Base-by-base conservation (phyloP, 2,797 vertebrate genomes). In the Pseudomugil tenellus region DNA sequence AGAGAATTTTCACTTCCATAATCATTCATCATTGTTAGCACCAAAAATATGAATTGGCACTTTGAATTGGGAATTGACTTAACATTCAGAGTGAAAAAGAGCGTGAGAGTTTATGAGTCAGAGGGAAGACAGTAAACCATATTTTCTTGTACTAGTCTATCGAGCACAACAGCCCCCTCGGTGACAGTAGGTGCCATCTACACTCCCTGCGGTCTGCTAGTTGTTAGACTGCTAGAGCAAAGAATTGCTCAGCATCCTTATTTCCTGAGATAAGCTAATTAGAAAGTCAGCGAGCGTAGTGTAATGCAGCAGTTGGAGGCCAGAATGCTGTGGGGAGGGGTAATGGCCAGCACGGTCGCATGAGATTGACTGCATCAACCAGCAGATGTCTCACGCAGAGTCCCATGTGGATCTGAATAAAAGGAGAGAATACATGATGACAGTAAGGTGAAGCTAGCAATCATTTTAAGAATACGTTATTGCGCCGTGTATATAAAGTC, bases 211-310 rank as follows among this genome's bases (percentile, higher is more conserved):
- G 67, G 81, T 79, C 82, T 73, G 70, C 87, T 90, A 79, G 84
- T 91, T 91, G 91, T 92, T 90, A 88, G 85, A 89, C 88, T 92
- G 91, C 89, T 92, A 86, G 91, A 94, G 91, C 91, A 90, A 89
- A 92, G 92, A 89, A 92, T 93, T 91, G 87, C 89, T 85, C 88
- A 77, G 87, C 83, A 86, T 91, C 88, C 79, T 88, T 86, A 90
- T 88, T 91, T 90, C 91, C 80, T 17, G 37, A 78, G 84, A 83
- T 86, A 85, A 89, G 86, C 91, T 92, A 92, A 93, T 90, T 91
- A 91, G 83, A 93, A 92, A 92, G 85, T 90, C 90, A 84, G 84
- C 65, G 78, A 91, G 88, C 74, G 74, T 90, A 87, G 82, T 90
- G 84, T 89, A 89, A 87, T 93, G 90, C 87, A 88, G 88, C 87